Conservation (phyloP, 2,797 vertebrate genomes). For the Amblyraja radiata region DNA sequence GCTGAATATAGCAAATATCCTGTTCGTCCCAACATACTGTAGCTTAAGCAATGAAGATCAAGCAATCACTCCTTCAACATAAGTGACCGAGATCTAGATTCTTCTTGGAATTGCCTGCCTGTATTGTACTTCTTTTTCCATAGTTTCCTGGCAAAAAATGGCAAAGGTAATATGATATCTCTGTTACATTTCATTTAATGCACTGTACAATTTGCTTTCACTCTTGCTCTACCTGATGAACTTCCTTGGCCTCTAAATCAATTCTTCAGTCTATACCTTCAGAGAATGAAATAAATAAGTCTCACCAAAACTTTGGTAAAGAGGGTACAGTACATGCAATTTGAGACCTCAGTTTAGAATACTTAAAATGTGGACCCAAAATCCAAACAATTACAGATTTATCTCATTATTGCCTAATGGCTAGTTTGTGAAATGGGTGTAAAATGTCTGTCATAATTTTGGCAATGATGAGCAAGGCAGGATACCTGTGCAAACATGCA, state of each 20-base stretch:
- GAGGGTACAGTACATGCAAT: too few species aligned
- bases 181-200: not conserved
- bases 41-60: not conserved
- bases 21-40: not conserved
- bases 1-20: not conserved
- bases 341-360: too few species aligned
- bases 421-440: too few species aligned
- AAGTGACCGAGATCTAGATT: too few species aligned
- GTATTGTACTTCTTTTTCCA: not conserved
- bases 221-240: not conserved
- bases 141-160: not conserved
- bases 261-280: not conserved
- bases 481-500: too few species aligned
- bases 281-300: not conserved
- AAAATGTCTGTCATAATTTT: too few species aligned
- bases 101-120: not conserved
- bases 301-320: too few species aligned
- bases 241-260: not conserved
- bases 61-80: not conserved
- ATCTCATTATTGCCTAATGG: too few species aligned
- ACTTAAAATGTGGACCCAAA: too few species aligned
- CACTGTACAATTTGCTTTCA: not conserved
- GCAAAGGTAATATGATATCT: not conserved
- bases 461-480: not conserved
- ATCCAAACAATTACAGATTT: too few species aligned